phyloP scores from a whole-genome alignment of 53 echinoderm and acorn worm genomes.

The Luidia sarsii region DNA sequence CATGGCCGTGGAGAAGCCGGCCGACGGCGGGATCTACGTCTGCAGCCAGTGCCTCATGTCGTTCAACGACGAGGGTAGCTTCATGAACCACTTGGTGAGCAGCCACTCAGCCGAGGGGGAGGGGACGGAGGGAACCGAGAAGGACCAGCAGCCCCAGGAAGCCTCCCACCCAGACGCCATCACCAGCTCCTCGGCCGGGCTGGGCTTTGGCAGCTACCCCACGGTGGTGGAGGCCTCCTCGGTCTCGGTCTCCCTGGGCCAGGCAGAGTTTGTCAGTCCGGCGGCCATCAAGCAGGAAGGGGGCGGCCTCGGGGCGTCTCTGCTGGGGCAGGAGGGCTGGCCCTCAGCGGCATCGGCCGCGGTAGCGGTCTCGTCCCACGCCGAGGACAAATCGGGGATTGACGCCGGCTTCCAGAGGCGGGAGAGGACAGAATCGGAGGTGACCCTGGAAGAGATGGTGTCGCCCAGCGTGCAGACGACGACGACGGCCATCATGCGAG shows the following conservation, averaged over 20 bases:
- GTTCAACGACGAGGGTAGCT: conserved; percentile 28
- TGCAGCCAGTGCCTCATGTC: conserved; percentile 57
- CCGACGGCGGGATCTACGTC: conserved; percentile 8
- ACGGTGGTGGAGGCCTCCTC: conserved; percentile 3
- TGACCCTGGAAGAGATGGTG: background rate
- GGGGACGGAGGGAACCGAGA: background rate
- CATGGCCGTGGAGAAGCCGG: background rate
- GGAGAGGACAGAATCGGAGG: conserved; percentile 15
- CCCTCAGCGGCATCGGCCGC: background rate
- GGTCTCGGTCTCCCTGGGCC: conserved; percentile 9
- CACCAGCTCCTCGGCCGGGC: conserved; percentile 25
- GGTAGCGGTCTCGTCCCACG: too few relatives aligned
- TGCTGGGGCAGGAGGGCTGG: conserved; percentile 9
- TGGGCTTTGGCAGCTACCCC: conserved; percentile 5
- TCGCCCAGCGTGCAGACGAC: background rate
- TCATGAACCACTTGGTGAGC: conserved; percentile 47
- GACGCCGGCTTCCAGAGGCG: background rate
- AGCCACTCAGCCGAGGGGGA: too few relatives aligned
- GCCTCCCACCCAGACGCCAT: conserved; percentile 11
- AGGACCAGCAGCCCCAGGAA: conserved; percentile 39
- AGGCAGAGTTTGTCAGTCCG: conserved; percentile 10
- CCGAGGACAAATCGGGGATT: background rate
- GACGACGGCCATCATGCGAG: too few relatives aligned
- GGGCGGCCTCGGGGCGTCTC: background rate
- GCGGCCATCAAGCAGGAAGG: conserved; percentile 21